phyloP scores from a whole-genome alignment of 2,888 invertebrate genomes.

The Osedax frankpressi region DNA sequence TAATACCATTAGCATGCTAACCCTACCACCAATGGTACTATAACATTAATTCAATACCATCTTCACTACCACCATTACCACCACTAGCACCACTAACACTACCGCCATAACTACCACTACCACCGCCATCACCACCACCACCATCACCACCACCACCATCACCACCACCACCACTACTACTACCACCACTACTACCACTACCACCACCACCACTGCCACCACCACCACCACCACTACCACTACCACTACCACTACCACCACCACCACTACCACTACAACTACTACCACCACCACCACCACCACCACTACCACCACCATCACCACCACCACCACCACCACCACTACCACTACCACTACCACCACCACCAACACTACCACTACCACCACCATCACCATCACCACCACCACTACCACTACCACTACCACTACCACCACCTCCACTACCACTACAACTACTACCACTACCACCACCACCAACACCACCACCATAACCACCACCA shows the following conservation, averaged over 20 bases:
- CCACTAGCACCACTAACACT: not conserved
- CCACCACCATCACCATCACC: conserved; percentile 15
- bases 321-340: conserved; percentile 17
- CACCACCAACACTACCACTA: conserved; percentile 12
- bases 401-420: conserved; percentile 16
- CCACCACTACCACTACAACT: conserved; percentile 9
- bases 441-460: not conserved
- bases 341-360: conserved; percentile 14
- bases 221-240: conserved; percentile 15
- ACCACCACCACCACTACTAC: conserved; percentile 15
- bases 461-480: not conserved
- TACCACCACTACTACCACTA: conserved; percentile 16
- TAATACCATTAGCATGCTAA: too few relatives aligned
- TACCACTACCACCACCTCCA: conserved; percentile 7
- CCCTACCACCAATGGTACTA: too few relatives aligned
- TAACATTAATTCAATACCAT: not conserved
- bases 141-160: not conserved
- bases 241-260: conserved; percentile 9
- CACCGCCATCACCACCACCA: not conserved
- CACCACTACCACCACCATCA: conserved; percentile 12
- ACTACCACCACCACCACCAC: conserved; percentile 8
- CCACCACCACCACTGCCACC: conserved; percentile 17
- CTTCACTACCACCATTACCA: not conserved
- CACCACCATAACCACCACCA: not conserved
- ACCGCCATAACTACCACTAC: conserved; percentile 5